These are phyloP conservation scores for Aricia agestis DNA, from an alignment of 1,140 invertebrate genomes.

Conservation along the genomic window DNA sequence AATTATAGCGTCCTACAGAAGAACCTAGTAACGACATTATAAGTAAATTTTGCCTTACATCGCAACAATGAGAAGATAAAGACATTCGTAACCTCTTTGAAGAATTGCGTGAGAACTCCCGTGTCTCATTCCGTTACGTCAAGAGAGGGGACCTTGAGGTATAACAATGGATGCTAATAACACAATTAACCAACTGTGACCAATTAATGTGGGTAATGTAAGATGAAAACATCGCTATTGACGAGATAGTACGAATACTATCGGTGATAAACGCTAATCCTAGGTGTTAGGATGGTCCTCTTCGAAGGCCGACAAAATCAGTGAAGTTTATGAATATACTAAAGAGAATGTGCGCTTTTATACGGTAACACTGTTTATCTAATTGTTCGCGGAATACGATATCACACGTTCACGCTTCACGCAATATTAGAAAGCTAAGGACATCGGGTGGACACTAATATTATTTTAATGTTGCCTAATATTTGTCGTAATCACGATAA, in stretches of 20 bases:
- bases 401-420: neutral
- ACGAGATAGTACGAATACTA: neutral
- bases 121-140: slow-evolving; percentile 13
- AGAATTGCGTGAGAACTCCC: slow-evolving; percentile 5
- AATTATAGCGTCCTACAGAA: neutral
- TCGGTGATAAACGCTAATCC: neutral
- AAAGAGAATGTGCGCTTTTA: too few species aligned
- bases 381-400: neutral
- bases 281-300: neutral
- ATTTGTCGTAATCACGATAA: neutral
- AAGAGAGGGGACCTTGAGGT: slow-evolving; percentile 11
- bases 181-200: slow-evolving; percentile 14
- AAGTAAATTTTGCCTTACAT: neutral
- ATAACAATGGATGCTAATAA: slow-evolving; percentile 13
- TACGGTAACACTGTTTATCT: neutral
- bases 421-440: neutral
- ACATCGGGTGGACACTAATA: neutral
- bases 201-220: slow-evolving; percentile 12
- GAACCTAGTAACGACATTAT: neutral
- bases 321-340: too few species aligned
- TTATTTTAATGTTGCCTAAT: neutral
- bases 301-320: neutral
- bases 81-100: slow-evolving; percentile 7
- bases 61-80: neutral
- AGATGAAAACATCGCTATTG: slow-evolving; percentile 4